Evolutionary conservation across 1,140 invertebrate species (phyloP).

Genomic region (Dolichoris vasculosae): DNA sequence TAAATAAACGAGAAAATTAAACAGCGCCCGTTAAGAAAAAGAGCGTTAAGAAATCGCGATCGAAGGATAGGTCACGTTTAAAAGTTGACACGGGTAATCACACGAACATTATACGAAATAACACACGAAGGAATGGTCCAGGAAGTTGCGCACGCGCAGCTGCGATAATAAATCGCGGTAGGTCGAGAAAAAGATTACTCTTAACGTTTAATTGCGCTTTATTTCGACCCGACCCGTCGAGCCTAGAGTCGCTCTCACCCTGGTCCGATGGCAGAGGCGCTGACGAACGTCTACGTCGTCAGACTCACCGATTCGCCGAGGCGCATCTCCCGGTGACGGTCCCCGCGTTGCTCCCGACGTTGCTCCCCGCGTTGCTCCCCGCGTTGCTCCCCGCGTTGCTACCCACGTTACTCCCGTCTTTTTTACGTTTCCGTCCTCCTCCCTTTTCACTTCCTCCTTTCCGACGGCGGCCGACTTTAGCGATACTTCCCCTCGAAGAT

Average conservation of each 20-base stretch:
- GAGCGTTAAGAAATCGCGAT: not conserved
- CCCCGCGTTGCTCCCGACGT: too few relatives aligned
- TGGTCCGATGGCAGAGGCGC: not conserved
- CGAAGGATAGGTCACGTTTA: not conserved
- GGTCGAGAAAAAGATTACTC: not conserved
- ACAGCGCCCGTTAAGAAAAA: not conserved
- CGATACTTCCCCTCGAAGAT: not conserved
- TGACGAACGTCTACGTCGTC: not conserved
- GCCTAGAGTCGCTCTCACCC: not conserved
- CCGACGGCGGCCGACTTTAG: not conserved
- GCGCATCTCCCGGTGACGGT: not conserved
- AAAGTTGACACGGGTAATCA: constrained; percentile 11
- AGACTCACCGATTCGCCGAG: not conserved
- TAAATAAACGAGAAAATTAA: not conserved
- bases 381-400: too few relatives aligned
- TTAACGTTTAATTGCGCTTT: constrained; percentile 32
- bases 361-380: too few relatives aligned
- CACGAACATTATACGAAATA: not conserved
- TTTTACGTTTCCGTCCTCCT: not conserved
- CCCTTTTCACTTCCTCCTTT: not conserved
- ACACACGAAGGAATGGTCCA: not conserved
- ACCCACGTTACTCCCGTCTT: not conserved
- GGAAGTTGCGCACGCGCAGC: not conserved
- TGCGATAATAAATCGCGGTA: constrained; percentile 21
- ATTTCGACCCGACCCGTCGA: constrained; percentile 4